A percentile compares a stretch with the other conserved stretches of the same genome.
Evolutionary conservation across 2,888 invertebrate species (phyloP).

Genomic region (Ametastegia equiseti): DNA sequence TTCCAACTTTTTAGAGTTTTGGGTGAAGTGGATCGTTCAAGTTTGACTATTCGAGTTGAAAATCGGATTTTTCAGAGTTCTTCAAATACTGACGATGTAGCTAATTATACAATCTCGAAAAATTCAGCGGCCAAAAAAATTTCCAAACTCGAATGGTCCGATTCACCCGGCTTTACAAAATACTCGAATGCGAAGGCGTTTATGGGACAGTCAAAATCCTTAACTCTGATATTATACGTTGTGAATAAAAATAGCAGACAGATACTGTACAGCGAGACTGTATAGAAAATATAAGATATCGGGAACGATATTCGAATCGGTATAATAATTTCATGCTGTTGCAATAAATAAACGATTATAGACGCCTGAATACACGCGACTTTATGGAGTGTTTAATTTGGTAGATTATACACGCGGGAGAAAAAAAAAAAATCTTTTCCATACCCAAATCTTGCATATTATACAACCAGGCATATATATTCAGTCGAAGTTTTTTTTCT

Average conservation of each 20-base stretch:
- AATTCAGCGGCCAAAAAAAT: too few species aligned
- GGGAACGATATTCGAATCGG: background rate
- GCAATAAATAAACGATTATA: background rate
- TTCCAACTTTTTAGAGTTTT: background rate
- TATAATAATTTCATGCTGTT: background rate
- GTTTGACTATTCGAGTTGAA: too few species aligned
- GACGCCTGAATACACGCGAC: background rate
- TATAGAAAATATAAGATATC: too few species aligned
- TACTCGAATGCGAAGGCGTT: too few species aligned
- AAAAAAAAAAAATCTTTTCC: background rate
- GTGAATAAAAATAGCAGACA: background rate
- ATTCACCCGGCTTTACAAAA: too few species aligned
- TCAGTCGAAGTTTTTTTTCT: background rate
- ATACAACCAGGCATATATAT: background rate
- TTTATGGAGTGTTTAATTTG: slow-evolving; percentile 15
- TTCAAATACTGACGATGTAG: too few species aligned
- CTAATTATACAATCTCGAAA: too few species aligned
- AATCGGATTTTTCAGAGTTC: too few species aligned
- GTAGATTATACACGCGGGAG: background rate
- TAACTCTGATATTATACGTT: background rate
- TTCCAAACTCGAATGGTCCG: too few species aligned
- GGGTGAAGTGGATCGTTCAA: too few species aligned
- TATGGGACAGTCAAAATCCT: too few species aligned
- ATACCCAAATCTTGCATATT: background rate
- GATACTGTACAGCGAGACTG: too few species aligned